Evolutionary conservation across 2,113 vertebrate species (phyloP).

Genomic region (Nettapus auritus): DNA sequence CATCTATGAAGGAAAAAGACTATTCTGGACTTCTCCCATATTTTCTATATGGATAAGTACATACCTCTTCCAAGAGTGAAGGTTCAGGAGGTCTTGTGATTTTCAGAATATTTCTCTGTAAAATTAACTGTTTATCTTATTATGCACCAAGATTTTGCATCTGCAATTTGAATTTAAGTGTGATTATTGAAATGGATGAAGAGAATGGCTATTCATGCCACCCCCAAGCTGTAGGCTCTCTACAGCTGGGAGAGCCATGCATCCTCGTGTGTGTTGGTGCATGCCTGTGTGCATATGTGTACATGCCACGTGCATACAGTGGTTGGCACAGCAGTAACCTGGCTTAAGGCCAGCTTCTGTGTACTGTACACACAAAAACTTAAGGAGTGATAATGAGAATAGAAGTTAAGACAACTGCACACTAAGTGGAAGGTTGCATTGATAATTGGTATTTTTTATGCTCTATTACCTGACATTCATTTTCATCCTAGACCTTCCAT

Average conservation of each 20-base stretch:
- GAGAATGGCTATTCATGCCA: rapidly evolving
- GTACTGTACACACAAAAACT: neutral
- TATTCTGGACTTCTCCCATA: neutral
- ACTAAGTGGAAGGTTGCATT: neutral
- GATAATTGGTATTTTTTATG: neutral
- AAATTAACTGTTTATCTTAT: neutral
- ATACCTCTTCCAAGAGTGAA: neutral
- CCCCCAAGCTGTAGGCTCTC: neutral
- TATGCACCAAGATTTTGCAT: neutral
- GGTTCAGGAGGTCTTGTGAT: neutral
- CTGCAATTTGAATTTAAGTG: neutral
- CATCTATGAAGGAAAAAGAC: neutral
- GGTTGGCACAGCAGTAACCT: neutral
- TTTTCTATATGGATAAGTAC: neutral
- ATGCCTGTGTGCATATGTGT: rapidly evolving
- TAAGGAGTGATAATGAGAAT: neutral
- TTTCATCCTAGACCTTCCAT: neutral
- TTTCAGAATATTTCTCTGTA: neutral
- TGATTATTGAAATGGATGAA: neutral
- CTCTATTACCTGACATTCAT: neutral
- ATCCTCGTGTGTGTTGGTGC: neutral
- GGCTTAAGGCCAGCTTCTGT: neutral
- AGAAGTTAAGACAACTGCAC: neutral
- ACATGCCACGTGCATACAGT: neutral
- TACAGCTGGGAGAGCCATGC: neutral